These are phyloP conservation scores for Botia kubotai DNA, from an alignment of 2,797 vertebrate species.

Conservation along the genomic window DNA sequence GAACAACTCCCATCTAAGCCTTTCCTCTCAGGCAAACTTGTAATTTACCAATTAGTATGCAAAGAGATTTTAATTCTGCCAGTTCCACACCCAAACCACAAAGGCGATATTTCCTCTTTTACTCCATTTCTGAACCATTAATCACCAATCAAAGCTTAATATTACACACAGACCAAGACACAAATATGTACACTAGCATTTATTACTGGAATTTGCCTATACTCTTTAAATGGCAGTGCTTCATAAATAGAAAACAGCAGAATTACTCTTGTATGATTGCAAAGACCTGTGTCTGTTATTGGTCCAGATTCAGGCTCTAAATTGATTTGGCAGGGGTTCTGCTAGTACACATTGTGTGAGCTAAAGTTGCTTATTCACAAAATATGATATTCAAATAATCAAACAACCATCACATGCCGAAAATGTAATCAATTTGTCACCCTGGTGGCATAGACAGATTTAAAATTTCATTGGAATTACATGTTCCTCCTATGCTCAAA, in stretches of 20 bases:
- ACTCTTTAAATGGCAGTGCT: constrained; percentile 11
- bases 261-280: constrained; percentile 28
- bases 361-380: constrained; percentile 30
- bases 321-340: constrained; percentile 2
- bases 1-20: constrained; percentile 54
- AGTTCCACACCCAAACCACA: constrained; percentile 55
- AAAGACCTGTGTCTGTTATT: constrained; percentile 12
- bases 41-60: constrained; percentile 68
- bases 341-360: neutral
- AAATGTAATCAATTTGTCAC: neutral
- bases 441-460: neutral
- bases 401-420: neutral
- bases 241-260: neutral
- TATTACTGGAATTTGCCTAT: neutral
- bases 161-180: constrained; percentile 24
- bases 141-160: constrained; percentile 53
- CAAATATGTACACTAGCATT: constrained; percentile 25
- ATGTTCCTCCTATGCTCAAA: neutral
- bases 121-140: constrained; percentile 47
- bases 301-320: constrained; percentile 41
- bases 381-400: neutral
- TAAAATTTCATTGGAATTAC: neutral
- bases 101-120: constrained; percentile 32
- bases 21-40: constrained; percentile 49
- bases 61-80: constrained; percentile 59